Evolutionary conservation across 2,888 invertebrate genomes (phyloP).

Genomic region (Dryadula phaetusa): DNA sequence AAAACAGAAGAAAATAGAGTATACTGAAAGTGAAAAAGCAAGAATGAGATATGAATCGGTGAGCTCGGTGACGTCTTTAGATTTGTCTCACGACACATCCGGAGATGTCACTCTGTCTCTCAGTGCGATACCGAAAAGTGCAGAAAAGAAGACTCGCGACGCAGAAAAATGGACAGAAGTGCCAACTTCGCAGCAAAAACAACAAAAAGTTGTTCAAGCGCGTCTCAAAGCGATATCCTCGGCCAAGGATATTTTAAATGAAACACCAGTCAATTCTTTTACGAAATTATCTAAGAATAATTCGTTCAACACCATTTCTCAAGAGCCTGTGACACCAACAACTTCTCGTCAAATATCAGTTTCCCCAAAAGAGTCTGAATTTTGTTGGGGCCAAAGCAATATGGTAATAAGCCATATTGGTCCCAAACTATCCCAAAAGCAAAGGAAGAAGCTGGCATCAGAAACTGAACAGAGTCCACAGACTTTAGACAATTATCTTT

Average conservation of each 20-base stretch:
- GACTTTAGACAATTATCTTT: constrained; percentile 62
- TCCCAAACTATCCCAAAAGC: constrained; percentile 86
- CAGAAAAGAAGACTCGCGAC: constrained; percentile 60
- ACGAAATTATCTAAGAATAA: constrained; percentile 69
- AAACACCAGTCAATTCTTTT: constrained; percentile 66
- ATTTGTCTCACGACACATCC: constrained; percentile 66
- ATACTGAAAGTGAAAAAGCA: constrained; percentile 75
- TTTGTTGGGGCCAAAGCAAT: constrained; percentile 64
- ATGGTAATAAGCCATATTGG: constrained; percentile 73
- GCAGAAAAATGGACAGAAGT: constrained; percentile 80
- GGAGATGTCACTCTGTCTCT: constrained; percentile 74
- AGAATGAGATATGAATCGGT: constrained; percentile 72
- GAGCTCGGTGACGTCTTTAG: constrained; percentile 73
- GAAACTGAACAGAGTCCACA: constrained; percentile 61
- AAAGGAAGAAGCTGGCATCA: constrained; percentile 84
- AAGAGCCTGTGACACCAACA: constrained; percentile 50
- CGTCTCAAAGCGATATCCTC: constrained; percentile 73
- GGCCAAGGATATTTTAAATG: constrained; percentile 72
- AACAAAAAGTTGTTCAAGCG: constrained; percentile 78
- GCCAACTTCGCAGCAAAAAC: constrained; percentile 71
- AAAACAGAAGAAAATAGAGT: constrained; percentile 76
- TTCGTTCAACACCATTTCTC: constrained; percentile 58
- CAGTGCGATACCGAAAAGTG: constrained; percentile 64
- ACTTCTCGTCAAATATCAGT: constrained; percentile 62
- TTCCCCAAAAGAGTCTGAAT: constrained; percentile 65